phyloP scores from a whole-genome alignment of 2,797 vertebrate genomes.

The Bovichtus diacanthus region DNA sequence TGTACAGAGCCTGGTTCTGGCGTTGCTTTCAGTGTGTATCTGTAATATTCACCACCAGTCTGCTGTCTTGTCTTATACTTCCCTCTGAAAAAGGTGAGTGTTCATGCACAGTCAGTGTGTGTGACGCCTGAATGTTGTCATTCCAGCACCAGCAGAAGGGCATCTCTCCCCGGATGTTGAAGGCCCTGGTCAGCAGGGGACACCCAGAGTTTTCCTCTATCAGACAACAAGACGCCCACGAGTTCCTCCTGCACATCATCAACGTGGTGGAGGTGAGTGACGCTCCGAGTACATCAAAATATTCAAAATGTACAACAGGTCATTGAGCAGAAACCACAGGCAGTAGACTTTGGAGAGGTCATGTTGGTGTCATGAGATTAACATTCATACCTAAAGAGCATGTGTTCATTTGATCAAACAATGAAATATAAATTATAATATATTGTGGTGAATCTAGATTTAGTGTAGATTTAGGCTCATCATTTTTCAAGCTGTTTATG shows the following conservation, averaged over 20 bases:
- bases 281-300: neutral
- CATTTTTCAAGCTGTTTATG: neutral
- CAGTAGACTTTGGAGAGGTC: neutral
- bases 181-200: conserved; percentile 92
- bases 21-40: neutral
- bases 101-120: conserved; percentile 6
- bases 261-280: conserved; percentile 93
- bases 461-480: neutral
- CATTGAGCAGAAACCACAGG: neutral
- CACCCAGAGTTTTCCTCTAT: conserved; percentile 97
- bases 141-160: conserved; percentile 93
- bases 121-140: conserved; percentile 47
- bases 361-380: neutral
- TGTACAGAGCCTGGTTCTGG: neutral
- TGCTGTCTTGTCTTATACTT: conserved; percentile 7
- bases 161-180: conserved; percentile 94
- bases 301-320: neutral
- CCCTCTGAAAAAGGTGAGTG: conserved; percentile 1
- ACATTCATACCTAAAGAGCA: neutral
- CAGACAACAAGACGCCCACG: conserved; percentile 95
- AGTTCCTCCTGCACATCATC: conserved; percentile 94
- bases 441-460: neutral
- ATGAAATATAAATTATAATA: no score
- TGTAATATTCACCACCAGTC: neutral
- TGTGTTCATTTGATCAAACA: neutral